Percentiles rank a stretch among this genome's conserved stretches.
These are phyloP conservation scores for Coturnix japonica DNA, from an alignment of 2,113 vertebrate genomes.

Conservation along the genomic window DNA sequence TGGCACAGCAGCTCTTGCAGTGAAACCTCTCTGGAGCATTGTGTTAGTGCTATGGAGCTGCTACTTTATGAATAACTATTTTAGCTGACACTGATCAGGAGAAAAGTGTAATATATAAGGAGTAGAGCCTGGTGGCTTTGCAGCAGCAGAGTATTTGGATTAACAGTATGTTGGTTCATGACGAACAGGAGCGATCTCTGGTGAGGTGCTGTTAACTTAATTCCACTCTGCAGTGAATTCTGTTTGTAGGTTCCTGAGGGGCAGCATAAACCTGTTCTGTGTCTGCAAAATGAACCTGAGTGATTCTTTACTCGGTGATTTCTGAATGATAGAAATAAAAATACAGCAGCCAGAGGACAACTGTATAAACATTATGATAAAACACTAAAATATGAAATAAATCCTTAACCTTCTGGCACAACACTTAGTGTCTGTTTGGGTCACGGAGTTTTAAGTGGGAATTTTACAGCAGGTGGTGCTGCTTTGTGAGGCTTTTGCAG, in stretches of 20 bases:
- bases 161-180: not conserved
- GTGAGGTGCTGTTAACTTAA: not conserved
- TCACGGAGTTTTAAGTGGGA: constrained; percentile 27
- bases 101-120: not conserved
- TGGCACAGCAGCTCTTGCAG: not conserved
- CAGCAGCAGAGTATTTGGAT: not conserved
- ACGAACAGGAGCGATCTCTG: not conserved
- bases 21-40: not conserved
- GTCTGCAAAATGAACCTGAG: not conserved
- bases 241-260: not conserved
- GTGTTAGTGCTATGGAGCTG: not conserved
- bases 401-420: constrained; percentile 19
- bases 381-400: constrained; percentile 42
- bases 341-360: constrained; percentile 15
- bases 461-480: constrained; percentile 56
- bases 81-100: not conserved
- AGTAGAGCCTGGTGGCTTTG: not conserved
- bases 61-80: not conserved
- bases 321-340: constrained; percentile 44
- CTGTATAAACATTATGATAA: constrained; percentile 39
- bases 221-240: not conserved
- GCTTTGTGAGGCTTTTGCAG: not conserved
- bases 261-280: not conserved
- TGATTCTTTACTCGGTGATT: not conserved
- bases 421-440: constrained; percentile 20